A percentile compares a stretch with the other conserved stretches of the same genome.
These are phyloP conservation scores for Hafferia zeledoni DNA, from an alignment of 2,797 vertebrate species.

Conservation along the genomic window DNA sequence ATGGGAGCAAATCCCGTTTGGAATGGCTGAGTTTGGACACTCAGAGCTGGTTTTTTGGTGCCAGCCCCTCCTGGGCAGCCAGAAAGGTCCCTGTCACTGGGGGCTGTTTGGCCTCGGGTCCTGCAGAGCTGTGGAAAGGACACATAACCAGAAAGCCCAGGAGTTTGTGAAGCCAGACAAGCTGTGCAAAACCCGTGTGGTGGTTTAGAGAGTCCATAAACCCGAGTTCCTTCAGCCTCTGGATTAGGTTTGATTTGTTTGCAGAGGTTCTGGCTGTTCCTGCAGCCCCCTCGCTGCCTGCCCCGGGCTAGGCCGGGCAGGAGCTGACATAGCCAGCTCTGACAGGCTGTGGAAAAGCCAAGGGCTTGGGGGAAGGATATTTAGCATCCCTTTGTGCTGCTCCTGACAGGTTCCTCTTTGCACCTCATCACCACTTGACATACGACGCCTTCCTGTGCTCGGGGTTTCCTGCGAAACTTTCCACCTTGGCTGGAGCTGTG, in stretches of 20 bases:
- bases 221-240: background rate
- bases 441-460: background rate
- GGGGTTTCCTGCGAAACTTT: background rate
- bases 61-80: background rate
- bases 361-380: background rate
- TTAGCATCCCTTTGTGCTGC: constrained; percentile 34
- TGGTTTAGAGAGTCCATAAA: background rate
- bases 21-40: background rate
- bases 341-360: constrained; percentile 40
- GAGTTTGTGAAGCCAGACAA: background rate
- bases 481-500: background rate
- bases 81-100: rapidly evolving
- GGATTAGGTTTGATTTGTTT: background rate
- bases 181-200: background rate
- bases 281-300: background rate
- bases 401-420: constrained; percentile 50
- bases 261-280: background rate
- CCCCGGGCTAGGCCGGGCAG: background rate
- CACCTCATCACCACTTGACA: constrained; percentile 35
- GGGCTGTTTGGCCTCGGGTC: rapidly evolving
- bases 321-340: constrained; percentile 10
- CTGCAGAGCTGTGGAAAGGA: background rate
- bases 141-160: background rate
- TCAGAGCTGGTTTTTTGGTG: background rate
- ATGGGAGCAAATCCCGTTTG: background rate